Evolutionary conservation across 2,888 invertebrate species (phyloP).

Genomic region (Sisyra terminalis): DNA sequence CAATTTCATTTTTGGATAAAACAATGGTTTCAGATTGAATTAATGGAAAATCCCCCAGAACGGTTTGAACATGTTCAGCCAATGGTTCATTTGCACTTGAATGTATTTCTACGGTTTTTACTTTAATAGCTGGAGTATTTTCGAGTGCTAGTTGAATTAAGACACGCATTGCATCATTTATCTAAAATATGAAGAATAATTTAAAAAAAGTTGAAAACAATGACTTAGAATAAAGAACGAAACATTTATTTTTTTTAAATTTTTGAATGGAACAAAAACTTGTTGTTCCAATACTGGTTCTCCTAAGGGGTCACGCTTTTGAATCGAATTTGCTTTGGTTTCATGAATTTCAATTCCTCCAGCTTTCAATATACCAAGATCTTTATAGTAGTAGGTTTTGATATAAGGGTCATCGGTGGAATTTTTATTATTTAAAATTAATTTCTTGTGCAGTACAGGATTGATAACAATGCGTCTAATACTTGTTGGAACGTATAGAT

Average conservation of each 20-base stretch:
- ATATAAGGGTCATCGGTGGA: slow-evolving; percentile 9
- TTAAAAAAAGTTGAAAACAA: too few relatives aligned
- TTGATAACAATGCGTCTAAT: slow-evolving; percentile 38
- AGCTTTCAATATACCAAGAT: slow-evolving; percentile 25
- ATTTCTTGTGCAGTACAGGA: slow-evolving; percentile 25
- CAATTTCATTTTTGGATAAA: slow-evolving; percentile 32
- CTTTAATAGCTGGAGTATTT: slow-evolving; percentile 43
- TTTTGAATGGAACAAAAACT: slow-evolving; percentile 32
- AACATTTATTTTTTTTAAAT: slow-evolving; percentile 13
- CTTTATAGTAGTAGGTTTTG: slow-evolving; percentile 24
- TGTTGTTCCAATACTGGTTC: slow-evolving; percentile 37
- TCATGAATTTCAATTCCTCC: slow-evolving; percentile 42
- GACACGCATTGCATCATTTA: slow-evolving; percentile 29
- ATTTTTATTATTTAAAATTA: slow-evolving; percentile 7
- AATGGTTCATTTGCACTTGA: slow-evolving; percentile 27
- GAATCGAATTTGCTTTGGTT: slow-evolving; percentile 36
- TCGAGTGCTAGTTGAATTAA: slow-evolving; percentile 57
- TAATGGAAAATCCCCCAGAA: slow-evolving; percentile 49
- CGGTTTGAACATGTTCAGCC: slow-evolving; percentile 35
- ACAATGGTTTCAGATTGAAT: slow-evolving; percentile 48
- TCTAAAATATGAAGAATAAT: too few relatives aligned
- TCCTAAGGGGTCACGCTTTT: slow-evolving; percentile 27
- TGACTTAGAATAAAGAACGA: slow-evolving; percentile 14
- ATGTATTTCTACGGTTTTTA: slow-evolving; percentile 35
- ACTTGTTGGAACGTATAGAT: slow-evolving; percentile 38